Conservation (phyloP, 2,797 vertebrate genomes). For the Orestias chungarensis region DNA sequence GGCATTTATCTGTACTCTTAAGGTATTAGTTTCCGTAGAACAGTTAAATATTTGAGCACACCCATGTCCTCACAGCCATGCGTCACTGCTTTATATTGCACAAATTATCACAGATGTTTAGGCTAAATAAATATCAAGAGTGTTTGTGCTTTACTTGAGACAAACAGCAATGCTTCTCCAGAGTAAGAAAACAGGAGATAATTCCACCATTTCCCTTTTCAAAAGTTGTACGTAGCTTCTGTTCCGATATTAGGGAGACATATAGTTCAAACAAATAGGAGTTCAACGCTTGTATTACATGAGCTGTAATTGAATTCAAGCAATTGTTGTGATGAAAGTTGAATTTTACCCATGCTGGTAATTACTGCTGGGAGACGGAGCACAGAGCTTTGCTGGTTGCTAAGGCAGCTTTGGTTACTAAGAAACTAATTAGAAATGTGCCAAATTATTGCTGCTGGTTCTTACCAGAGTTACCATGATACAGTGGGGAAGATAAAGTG, state of each 20-base stretch:
- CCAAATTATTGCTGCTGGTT: constrained; percentile 10
- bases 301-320: constrained; percentile 37
- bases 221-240: constrained; percentile 14
- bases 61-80: constrained; percentile 16
- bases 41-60: constrained; percentile 14
- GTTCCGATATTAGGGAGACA: constrained; percentile 16
- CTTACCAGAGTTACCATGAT: constrained; percentile 1
- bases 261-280: constrained; percentile 18
- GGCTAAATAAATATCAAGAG: neutral
- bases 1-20: neutral
- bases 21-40: constrained; percentile 3
- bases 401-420: constrained; percentile 37
- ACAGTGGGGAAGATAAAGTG: neutral
- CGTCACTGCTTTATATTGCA: neutral
- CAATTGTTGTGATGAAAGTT: constrained; percentile 26
- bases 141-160: constrained; percentile 3
- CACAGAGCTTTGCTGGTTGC: constrained; percentile 24
- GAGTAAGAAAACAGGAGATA: neutral
- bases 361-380: constrained; percentile 17
- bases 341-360: constrained; percentile 16
- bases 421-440: constrained; percentile 35
- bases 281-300: constrained; percentile 27
- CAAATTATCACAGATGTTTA: neutral
- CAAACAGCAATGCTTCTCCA: constrained; percentile 8
- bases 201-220: neutral